A percentile compares a stretch with the other conserved stretches of the same genome.
phyloP scores from a whole-genome alignment of 2,888 invertebrate genomes.

The Branchellion lobata region DNA sequence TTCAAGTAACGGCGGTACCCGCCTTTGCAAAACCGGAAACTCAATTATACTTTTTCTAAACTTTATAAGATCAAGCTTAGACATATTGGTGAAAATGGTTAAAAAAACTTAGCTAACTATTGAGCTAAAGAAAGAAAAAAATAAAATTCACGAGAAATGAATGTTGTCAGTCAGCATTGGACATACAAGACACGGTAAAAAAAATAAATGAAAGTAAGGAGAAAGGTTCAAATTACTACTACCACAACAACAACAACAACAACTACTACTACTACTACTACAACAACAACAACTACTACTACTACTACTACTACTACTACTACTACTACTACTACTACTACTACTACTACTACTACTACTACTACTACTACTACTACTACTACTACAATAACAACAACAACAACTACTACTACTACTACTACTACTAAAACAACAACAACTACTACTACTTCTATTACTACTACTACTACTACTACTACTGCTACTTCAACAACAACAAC shows the following conservation, averaged over 20 bases:
- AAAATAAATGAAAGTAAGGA: too few species aligned
- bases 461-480: slow-evolving; percentile 34
- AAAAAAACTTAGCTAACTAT: too few species aligned
- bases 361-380: background rate
- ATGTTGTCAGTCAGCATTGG: too few species aligned
- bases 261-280: slow-evolving; percentile 36
- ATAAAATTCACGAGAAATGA: too few species aligned
- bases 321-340: slow-evolving; percentile 44
- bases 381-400: background rate
- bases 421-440: slow-evolving; percentile 33
- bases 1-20: too few species aligned
- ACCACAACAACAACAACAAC: slow-evolving; percentile 19
- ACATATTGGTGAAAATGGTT: too few species aligned
- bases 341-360: slow-evolving; percentile 34
- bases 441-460: slow-evolving; percentile 20
- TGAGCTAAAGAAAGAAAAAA: too few species aligned
- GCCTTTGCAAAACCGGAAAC: too few species aligned
- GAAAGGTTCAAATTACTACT: too few species aligned
- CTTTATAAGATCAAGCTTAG: too few species aligned
- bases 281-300: slow-evolving; percentile 39
- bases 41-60: too few species aligned
- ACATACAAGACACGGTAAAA: too few species aligned
- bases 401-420: slow-evolving; percentile 7
- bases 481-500: slow-evolving; percentile 38
- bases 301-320: slow-evolving; percentile 41